Conservation (phyloP, 2,113 vertebrate species). For the Gymnogyps californianus region DNA sequence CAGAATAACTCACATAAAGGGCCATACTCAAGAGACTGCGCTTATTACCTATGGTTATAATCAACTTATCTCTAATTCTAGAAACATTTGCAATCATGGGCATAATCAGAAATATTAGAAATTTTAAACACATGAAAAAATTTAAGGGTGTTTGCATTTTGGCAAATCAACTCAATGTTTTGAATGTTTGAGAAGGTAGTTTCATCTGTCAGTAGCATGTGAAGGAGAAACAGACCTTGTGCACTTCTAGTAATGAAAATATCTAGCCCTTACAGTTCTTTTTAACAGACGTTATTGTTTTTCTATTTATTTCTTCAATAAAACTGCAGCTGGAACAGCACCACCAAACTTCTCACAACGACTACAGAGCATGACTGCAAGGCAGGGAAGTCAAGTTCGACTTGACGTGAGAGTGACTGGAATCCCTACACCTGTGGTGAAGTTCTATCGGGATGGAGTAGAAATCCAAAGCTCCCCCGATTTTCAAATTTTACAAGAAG, state of each 20-base stretch:
- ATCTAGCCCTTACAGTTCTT: neutral
- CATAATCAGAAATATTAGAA: neutral
- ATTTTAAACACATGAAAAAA: neutral
- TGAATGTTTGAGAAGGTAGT: neutral
- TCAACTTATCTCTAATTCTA: neutral
- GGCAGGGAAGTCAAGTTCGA: slow-evolving; percentile 93
- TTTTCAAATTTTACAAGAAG: slow-evolving; percentile 94
- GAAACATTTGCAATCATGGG: neutral
- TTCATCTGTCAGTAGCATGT: neutral
- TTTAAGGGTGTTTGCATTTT: neutral
- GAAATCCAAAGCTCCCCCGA: slow-evolving; percentile 98
- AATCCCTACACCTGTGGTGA: slow-evolving; percentile 96
- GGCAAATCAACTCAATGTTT: neutral
- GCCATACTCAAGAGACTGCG: neutral
- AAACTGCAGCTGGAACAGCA: slow-evolving; percentile 84
- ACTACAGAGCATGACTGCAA: slow-evolving; percentile 91
- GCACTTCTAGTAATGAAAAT: neutral
- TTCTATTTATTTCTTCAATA: neutral
- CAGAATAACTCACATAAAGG: neutral
- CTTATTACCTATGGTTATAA: neutral
- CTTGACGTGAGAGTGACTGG: slow-evolving; percentile 92
- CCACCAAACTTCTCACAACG: slow-evolving; percentile 93
- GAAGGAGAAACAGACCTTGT: neutral
- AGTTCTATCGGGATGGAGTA: slow-evolving; percentile 96
- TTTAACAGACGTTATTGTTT: neutral